Evolutionary conservation across 2,888 invertebrate species (phyloP).

Genomic region (Parnassius mnemosyne): DNA sequence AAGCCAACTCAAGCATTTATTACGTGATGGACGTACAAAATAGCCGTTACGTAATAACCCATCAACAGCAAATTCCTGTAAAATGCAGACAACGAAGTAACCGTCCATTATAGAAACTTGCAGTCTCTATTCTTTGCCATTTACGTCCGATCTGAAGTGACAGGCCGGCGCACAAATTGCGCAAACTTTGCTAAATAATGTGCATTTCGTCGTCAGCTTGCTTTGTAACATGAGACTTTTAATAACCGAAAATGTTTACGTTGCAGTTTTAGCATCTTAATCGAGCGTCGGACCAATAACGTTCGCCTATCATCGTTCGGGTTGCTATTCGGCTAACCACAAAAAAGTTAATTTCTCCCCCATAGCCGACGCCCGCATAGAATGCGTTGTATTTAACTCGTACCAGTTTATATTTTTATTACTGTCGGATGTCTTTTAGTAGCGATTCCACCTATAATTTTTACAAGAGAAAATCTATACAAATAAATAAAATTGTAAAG

Average conservation of each 20-base stretch:
- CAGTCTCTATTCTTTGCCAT: slow-evolving; percentile 13
- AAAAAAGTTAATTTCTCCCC: slow-evolving; percentile 42
- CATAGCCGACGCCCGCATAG: slow-evolving; percentile 59
- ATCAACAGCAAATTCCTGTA: slow-evolving; percentile 58
- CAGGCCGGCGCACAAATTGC: slow-evolving; percentile 11
- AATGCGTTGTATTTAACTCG: slow-evolving; percentile 44
- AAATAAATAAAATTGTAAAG: too few species aligned
- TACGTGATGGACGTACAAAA: slow-evolving; percentile 58
- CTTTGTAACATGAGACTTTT: slow-evolving; percentile 7
- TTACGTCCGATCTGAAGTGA: slow-evolving; percentile 3
- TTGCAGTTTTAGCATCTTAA: slow-evolving; percentile 2
- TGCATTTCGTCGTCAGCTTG: slow-evolving; percentile 10
- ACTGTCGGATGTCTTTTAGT: slow-evolving; percentile 46
- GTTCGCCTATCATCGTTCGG: slow-evolving; percentile 5
- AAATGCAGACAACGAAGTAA: slow-evolving; percentile 42
- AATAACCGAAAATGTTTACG: slow-evolving; percentile 5
- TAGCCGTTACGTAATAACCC: slow-evolving; percentile 55
- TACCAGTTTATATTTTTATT: slow-evolving; percentile 55
- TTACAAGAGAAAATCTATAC: slow-evolving; percentile 20
- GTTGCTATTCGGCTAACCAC: slow-evolving; percentile 50
- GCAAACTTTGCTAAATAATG: slow-evolving; percentile 21
- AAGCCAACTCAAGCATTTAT: slow-evolving; percentile 43
- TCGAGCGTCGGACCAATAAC: not conserved
- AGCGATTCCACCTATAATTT: slow-evolving; percentile 39
- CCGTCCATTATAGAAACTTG: not conserved